Evolutionary conservation across 2,888 invertebrate genomes (phyloP), one percentile per base, ranked within the genome.

Genomic region (Gymnosoma rotundatum): DNA sequence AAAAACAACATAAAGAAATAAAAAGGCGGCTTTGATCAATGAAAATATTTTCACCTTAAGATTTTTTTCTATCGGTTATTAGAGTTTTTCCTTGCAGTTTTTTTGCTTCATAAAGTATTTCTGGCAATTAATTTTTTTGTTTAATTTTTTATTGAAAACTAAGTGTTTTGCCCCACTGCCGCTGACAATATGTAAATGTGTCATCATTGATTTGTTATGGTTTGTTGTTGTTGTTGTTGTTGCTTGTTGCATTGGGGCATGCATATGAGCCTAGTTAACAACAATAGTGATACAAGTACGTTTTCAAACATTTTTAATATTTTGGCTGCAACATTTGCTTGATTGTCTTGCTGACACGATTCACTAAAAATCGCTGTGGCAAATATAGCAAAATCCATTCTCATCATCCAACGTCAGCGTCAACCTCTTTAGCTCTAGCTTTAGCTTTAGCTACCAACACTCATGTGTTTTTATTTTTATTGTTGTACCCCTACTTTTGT

Each of bases 291-390:
- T 66, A 42, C 61, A 14, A 1, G 21, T 36, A 58, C 7, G 9
- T 48, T 21, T 32, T 25, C 50, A 50, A 52, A 58, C 16, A n/a
- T 25, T 20, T n/a, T 38, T 56, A 50, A 38, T 64, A 25, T 63
- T 69, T 63, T 25, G 45, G 42, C 16, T 79, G 50, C 52, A 60
- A 20, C 18, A 72, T 74, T 75, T 78, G 75, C 60, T 58, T 54
- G 80, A 78, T 67, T 78, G 78, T 79, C 78, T 87, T 86, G 88
- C 87, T 89, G 89, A 89, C 89, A 89, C 89, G 87, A 87, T 89
- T 89, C 79, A 52, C 78, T 74, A 78, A 78, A 83, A 83, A 86
- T 83, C 73, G 78, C 32, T 58, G 56, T 48, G 16, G 25, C 25
- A 25, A 25, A 25, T 25, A 2, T 25, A 25, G 25, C n/a, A 48